Evolutionary conservation across 2,888 invertebrate genomes (phyloP).

Genomic region (Cheilosia grossa): DNA sequence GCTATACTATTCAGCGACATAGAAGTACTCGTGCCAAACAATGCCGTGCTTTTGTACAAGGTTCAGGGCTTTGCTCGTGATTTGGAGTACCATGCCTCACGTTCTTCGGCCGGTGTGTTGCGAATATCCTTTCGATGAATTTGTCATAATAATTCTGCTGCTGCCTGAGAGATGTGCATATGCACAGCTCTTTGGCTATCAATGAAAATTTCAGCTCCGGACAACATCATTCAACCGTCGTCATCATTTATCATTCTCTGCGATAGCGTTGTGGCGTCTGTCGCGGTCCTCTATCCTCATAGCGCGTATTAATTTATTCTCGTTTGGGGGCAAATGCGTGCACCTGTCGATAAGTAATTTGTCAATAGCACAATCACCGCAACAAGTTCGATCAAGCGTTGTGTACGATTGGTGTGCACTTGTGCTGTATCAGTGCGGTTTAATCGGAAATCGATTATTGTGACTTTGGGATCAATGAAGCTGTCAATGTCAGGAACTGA

Average conservation of each 20-base stretch:
- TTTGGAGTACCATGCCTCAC: not conserved
- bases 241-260: constrained; percentile 29
- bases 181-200: not conserved
- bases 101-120: not conserved
- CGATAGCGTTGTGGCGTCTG: not conserved
- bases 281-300: not conserved
- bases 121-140: constrained; percentile 5
- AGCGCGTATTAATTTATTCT: not conserved
- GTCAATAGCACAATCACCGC: constrained; percentile 33
- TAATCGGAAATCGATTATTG: constrained; percentile 3
- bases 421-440: not conserved
- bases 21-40: not conserved
- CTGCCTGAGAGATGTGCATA: not conserved
- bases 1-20: constrained; percentile 4
- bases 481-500: not conserved
- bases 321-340: constrained; percentile 7
- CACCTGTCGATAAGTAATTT: constrained; percentile 32
- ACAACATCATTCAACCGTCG: constrained; percentile 40
- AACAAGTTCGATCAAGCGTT: constrained; percentile 12
- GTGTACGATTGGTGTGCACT: not conserved
- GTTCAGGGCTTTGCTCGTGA: constrained; percentile 1
- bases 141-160: constrained; percentile 18
- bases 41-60: constrained; percentile 4
- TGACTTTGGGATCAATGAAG: not conserved
- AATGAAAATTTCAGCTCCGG: not conserved